These are phyloP conservation scores for Lepidochitona cinerea DNA, from an alignment of 2,888 invertebrate species.

Conservation along the genomic window DNA sequence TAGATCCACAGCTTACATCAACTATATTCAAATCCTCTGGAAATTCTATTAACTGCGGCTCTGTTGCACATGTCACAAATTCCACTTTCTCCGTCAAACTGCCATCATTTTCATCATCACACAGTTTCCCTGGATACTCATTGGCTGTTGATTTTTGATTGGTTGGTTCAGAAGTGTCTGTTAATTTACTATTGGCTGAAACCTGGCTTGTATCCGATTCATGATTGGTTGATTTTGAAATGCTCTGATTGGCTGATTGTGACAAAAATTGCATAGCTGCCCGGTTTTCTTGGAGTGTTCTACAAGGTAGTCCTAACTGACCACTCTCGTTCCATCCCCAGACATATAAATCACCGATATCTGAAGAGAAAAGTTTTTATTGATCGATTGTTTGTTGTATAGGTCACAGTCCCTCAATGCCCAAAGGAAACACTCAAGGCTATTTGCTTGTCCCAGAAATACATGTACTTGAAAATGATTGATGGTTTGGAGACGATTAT, in stretches of 20 bases:
- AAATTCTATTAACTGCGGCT: constrained; percentile 34
- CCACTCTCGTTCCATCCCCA: constrained; percentile 95
- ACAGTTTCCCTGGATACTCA: no score
- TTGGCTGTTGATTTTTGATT: no score
- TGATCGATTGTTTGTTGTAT: no score
- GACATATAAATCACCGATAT: constrained; percentile 82
- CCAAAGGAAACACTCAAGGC: no score
- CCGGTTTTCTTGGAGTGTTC: background rate
- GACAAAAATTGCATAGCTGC: background rate
- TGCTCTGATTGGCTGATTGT: no score
- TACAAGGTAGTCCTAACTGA: constrained; percentile 80
- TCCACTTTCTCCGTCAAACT: constrained; percentile 10
- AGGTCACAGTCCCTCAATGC: no score
- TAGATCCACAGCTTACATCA: constrained; percentile 81
- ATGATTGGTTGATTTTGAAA: background rate
- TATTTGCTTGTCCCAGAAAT: no score
- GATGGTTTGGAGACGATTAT: no score
- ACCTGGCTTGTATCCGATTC: no score
- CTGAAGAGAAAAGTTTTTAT: constrained; percentile 35
- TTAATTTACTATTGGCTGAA: no score
- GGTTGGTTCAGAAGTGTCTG: no score
- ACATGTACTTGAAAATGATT: no score
- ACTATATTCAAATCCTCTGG: constrained; percentile 31
- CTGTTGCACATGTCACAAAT: constrained; percentile 35
- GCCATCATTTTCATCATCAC: background rate